Percentiles rank a stretch among this genome's conserved stretches.
Evolutionary conservation across 2,888 invertebrate genomes (phyloP).

Genomic region (Aethes cnicana): DNA sequence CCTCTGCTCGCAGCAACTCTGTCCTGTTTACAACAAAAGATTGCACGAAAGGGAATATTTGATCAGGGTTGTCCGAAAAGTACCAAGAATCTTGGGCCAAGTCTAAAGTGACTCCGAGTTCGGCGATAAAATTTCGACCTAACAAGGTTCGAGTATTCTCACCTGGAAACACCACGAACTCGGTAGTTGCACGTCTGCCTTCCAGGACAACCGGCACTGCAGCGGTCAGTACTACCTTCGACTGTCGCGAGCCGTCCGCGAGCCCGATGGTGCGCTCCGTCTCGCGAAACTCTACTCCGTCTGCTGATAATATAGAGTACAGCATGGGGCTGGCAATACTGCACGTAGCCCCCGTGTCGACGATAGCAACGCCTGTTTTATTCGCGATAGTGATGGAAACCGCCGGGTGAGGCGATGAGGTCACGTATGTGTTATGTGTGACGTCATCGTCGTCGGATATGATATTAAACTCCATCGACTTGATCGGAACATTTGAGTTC

Average conservation of each 20-base stretch:
- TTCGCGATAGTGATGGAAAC: not conserved
- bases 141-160: not conserved
- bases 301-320: not conserved
- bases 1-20: not conserved
- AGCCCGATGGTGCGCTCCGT: not conserved
- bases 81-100: not conserved
- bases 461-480: not conserved
- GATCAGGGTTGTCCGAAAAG: not conserved
- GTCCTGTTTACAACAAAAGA: not conserved
- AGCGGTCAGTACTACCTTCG: not conserved
- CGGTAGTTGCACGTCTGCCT: not conserved
- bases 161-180: not conserved
- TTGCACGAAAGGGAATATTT: not conserved
- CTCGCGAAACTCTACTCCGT: not conserved
- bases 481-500: not conserved
- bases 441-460: not conserved
- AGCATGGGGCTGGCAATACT: not conserved
- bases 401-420: not conserved
- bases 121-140: not conserved
- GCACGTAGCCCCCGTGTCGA: constrained; percentile 17
- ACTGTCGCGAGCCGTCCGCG: not conserved
- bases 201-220: not conserved
- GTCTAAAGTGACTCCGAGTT: not conserved
- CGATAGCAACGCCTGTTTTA: not conserved
- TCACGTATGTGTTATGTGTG: not conserved